phyloP scores from a whole-genome alignment of 2,888 invertebrate genomes.

The Cetonia aurata region DNA sequence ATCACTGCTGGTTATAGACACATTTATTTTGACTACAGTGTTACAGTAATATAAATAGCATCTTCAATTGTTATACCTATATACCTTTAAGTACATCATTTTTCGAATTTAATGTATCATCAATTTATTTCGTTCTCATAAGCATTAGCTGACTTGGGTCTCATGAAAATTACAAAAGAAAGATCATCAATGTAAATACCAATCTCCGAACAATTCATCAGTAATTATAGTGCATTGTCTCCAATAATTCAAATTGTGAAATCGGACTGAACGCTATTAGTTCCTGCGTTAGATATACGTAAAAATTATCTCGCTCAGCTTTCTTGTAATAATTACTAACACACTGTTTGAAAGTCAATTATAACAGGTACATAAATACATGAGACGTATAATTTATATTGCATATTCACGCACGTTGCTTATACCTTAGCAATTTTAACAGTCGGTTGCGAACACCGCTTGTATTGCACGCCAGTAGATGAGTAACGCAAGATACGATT shows the following conservation, averaged over 20 bases:
- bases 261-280: slow-evolving; percentile 32
- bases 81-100: no score
- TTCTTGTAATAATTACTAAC: slow-evolving; percentile 42
- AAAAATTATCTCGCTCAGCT: slow-evolving; percentile 31
- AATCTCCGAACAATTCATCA: no score
- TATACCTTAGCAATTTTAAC: slow-evolving; percentile 23
- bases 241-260: slow-evolving; percentile 22
- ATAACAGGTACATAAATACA: slow-evolving; percentile 31
- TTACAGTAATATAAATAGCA: no score
- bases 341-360: slow-evolving; percentile 41
- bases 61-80: no score
- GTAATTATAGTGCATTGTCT: background rate
- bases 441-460: slow-evolving; percentile 13
- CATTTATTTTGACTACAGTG: no score
- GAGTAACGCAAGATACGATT: slow-evolving; percentile 21
- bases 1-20: no score
- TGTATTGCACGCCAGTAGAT: slow-evolving; percentile 17
- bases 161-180: no score
- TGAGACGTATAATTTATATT: slow-evolving; percentile 36
- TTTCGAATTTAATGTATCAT: no score
- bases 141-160: no score
- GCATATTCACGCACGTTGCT: slow-evolving; percentile 36
- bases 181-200: no score
- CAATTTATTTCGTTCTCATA: no score
- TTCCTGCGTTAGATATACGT: slow-evolving; percentile 4